Evolutionary conservation across 2,888 invertebrate genomes (phyloP).

Genomic region (Apoda limacodes): DNA sequence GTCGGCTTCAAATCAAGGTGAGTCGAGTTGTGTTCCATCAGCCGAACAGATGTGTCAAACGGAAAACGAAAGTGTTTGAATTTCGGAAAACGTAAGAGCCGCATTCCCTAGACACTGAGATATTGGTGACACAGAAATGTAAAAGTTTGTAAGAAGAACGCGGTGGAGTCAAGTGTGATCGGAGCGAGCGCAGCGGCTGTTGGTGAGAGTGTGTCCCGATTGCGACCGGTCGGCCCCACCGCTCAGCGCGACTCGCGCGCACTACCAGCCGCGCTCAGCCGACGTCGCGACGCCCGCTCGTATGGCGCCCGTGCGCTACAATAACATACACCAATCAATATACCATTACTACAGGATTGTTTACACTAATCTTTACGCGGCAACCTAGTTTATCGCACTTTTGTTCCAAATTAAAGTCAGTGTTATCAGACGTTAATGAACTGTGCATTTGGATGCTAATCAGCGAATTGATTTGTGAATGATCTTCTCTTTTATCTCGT

Average conservation of each 20-base stretch:
- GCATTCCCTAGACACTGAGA: too few species aligned
- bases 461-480: too few species aligned
- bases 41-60: conserved; percentile 22
- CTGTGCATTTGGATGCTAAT: too few species aligned
- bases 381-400: too few species aligned
- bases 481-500: conserved; percentile 6
- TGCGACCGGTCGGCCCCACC: conserved; percentile 67
- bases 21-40: too few species aligned
- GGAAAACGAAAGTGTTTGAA: conserved; percentile 22
- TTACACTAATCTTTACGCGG: too few species aligned
- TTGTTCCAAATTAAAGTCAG: too few species aligned
- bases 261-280: too few species aligned
- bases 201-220: conserved; percentile 65
- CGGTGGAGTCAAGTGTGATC: conserved; percentile 66
- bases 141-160: conserved; percentile 61
- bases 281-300: conserved; percentile 54
- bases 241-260: conserved; percentile 27
- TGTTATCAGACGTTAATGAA: neutral
- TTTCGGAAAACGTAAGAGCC: conserved; percentile 13
- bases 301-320: conserved; percentile 41
- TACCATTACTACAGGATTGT: too few species aligned
- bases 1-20: conserved; percentile 32
- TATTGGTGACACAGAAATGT: conserved; percentile 48
- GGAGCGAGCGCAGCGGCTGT: conserved; percentile 51
- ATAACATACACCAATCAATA: conserved; percentile 4